phyloP scores from a whole-genome alignment of 2,113 vertebrate species.

The Chloropsis hardwickii region DNA sequence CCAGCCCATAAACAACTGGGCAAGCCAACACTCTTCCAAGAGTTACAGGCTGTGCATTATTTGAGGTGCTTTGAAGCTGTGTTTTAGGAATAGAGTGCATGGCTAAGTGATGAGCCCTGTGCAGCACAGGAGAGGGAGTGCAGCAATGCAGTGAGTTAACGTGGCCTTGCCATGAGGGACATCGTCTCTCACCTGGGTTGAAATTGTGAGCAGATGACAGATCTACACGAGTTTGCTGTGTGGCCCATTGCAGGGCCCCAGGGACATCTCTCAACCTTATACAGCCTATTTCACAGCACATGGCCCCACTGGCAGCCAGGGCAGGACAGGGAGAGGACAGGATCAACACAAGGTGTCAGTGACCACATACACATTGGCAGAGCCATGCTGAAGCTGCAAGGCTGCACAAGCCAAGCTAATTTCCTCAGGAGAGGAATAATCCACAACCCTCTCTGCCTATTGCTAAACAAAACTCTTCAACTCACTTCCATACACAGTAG shows the following conservation, averaged over 20 bases:
- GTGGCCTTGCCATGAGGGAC: background rate
- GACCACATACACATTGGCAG: background rate
- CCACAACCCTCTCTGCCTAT: background rate
- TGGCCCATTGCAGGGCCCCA: background rate
- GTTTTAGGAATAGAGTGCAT: background rate
- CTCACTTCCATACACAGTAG: background rate
- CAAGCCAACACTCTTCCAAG: background rate
- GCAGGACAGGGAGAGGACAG: background rate
- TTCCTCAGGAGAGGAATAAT: background rate
- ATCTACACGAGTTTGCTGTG: background rate
- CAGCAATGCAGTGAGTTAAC: background rate
- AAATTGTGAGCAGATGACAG: conserved; percentile 33
- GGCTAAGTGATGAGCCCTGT: background rate
- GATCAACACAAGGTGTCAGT: background rate
- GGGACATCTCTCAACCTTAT: background rate
- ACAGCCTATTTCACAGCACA: background rate
- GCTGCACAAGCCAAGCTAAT: background rate
- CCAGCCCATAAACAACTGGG: background rate
- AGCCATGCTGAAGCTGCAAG: background rate
- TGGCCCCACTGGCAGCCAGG: background rate
- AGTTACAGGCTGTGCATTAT: background rate
- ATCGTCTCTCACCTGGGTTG: background rate
- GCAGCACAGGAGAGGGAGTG: fast-evolving
- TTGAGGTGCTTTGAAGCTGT: background rate
- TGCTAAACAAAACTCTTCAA: background rate